Conservation (phyloP, 2,797 vertebrate genomes). For the Galaxias olidus region DNA sequence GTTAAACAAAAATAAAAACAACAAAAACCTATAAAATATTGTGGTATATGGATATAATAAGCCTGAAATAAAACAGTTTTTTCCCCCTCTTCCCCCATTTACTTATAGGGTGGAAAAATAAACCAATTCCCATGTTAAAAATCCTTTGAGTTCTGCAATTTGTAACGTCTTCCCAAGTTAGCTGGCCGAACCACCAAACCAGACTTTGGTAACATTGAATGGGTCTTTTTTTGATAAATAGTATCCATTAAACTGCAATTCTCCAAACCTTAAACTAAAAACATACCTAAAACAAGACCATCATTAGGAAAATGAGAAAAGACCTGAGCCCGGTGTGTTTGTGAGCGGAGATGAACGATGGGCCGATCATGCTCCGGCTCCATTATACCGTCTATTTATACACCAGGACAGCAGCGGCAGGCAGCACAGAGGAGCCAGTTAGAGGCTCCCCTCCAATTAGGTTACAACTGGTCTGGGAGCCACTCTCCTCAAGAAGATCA, state of each 20-base stretch:
- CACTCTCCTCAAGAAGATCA: constrained; percentile 60
- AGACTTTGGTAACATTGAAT: constrained; percentile 69
- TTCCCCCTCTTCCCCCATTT: constrained; percentile 41
- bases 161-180: constrained; percentile 78
- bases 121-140: constrained; percentile 63
- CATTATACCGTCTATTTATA: constrained; percentile 86
- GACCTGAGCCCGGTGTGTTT: constrained; percentile 80
- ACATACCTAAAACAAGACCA: constrained; percentile 81
- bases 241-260: constrained; percentile 78
- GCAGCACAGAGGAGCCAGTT: constrained; percentile 73
- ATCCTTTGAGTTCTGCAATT: constrained; percentile 74
- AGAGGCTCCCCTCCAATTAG: constrained; percentile 80
- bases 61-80: background rate
- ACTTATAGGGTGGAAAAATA: constrained; percentile 70
- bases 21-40: no score
- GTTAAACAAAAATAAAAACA: no score
- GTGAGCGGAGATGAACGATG: constrained; percentile 83
- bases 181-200: constrained; percentile 67
- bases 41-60: no score
- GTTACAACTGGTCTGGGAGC: constrained; percentile 78
- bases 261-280: constrained; percentile 80
- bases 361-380: constrained; percentile 72
- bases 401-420: constrained; percentile 53
- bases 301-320: constrained; percentile 86
- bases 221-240: constrained; percentile 69